Percentiles rank a stretch among this genome's conserved stretches.
Evolutionary conservation across 2,797 vertebrate genomes (phyloP).

Genomic region (Rhincodon typus): DNA sequence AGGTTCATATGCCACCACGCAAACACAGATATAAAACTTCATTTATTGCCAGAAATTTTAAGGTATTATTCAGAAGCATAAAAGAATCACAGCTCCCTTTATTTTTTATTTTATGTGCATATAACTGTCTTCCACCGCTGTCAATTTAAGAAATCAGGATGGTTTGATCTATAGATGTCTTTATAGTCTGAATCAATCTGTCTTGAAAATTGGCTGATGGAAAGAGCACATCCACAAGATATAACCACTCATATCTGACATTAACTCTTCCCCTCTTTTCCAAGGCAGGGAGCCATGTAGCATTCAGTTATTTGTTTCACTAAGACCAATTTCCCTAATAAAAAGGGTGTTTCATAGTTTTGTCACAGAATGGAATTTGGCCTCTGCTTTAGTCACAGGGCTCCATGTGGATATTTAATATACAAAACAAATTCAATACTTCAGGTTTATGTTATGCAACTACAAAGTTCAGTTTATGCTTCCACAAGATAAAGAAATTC

Average conservation of each 20-base stretch:
- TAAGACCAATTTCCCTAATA: neutral
- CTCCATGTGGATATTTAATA: neutral
- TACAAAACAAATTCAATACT: conserved; percentile 4
- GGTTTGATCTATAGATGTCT: neutral
- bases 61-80: neutral
- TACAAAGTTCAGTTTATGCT: conserved; percentile 24
- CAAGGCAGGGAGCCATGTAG: neutral
- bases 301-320: conserved; percentile 5
- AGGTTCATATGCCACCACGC: neutral
- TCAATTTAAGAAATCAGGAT: neutral
- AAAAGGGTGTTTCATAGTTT: neutral
- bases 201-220: neutral
- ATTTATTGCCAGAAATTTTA: neutral
- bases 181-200: conserved; percentile 19
- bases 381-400: neutral
- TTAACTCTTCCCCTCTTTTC: neutral
- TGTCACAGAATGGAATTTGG: neutral
- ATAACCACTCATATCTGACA: neutral
- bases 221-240: neutral
- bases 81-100: conserved; percentile 1
- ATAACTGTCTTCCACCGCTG: neutral
- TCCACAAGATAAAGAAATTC: conserved; percentile 30
- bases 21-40: neutral
- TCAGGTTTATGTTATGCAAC: neutral
- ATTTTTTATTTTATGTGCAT: neutral